Base-by-base conservation (phyloP, 2,797 vertebrate genomes). In the Furcifer pardalis region DNA sequence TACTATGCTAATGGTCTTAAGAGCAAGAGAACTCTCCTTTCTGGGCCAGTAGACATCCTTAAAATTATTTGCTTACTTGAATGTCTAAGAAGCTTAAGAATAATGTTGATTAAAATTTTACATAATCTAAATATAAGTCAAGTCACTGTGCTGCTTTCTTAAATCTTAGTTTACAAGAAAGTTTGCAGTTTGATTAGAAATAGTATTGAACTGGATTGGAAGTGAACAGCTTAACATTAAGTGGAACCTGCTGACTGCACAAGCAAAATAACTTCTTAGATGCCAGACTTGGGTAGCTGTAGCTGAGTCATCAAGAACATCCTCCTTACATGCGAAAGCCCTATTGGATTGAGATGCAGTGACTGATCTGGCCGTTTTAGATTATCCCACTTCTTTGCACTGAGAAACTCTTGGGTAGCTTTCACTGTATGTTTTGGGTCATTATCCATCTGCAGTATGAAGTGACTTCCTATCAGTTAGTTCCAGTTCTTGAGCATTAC, bases 21-120 rank as follows among this genome's bases (percentile, higher is more conserved):
- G 35, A 82, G 12, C 74, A 77, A 71, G 35, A 25, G 5, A 59
- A 80, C 44, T 79, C 19, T 60, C 30, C 23, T 60, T 15, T 52
- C 12, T 63, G 32, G 27, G 27, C 44, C 73, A 77, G 42, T 37
- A 76, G 40, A 46, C 40, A 60, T 46, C 17, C 65, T 81, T 75
- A 59, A 76, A 59, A 71, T 69, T 37, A 35, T 77, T 71, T 37
- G 66, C 35, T 81, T 81, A 52, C n/a, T 30, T 76, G 23, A 46
- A 56, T 59, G 62, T n/a, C 52, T 81, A 81, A 49, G 62, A 86
- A 62, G 79, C 52, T 76, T 69, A 77, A 60, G 74, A 81, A 46
- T 32, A 40, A 30, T 2, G 21, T 37, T 71, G 35, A 81, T 76
- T 44, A 81, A 69, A 82, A 56, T 68, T 76, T 83, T 42, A 77